Evolutionary conservation across 2,888 invertebrate species (phyloP).

Genomic region (Galeruca laticollis): DNA sequence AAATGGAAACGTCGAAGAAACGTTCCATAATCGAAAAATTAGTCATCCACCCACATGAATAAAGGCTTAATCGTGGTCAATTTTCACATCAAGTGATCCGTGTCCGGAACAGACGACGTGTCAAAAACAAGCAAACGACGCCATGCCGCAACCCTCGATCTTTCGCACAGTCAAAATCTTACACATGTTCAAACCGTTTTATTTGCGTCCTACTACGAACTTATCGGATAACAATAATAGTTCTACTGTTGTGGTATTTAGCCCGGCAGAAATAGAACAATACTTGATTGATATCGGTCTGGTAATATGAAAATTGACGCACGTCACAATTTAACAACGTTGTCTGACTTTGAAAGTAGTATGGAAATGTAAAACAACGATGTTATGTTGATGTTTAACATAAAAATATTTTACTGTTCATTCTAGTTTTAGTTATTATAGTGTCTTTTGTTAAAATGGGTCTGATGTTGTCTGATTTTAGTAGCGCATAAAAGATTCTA

Average conservation of each 20-base stretch:
- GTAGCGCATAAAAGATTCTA: too few species aligned
- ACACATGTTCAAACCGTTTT: constrained; percentile 46
- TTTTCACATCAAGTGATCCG: constrained; percentile 38
- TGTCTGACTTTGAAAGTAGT: too few species aligned
- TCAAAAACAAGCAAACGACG: constrained; percentile 37
- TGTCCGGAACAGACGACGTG: constrained; percentile 37
- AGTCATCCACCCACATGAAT: constrained; percentile 34
- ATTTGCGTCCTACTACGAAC: constrained; percentile 18
- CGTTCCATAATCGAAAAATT: constrained; percentile 33
- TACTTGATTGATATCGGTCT: neutral
- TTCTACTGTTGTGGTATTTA: constrained; percentile 17
- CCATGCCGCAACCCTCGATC: constrained; percentile 44
- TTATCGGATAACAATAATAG: constrained; percentile 24
- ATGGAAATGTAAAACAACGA: too few species aligned
- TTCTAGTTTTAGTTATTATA: too few species aligned
- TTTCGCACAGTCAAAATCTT: constrained; percentile 44
- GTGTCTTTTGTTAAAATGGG: too few species aligned
- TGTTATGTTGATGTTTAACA: too few species aligned
- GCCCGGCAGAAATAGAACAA: neutral
- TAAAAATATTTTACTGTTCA: too few species aligned
- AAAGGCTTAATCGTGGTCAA: constrained; percentile 39
- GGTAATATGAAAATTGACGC: too few species aligned
- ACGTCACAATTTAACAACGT: too few species aligned
- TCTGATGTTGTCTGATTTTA: too few species aligned
- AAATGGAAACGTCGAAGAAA: constrained; percentile 14